Evolutionary conservation across 1,140 invertebrate species (phyloP).

Genomic region (Tetramorium parvispinum): DNA sequence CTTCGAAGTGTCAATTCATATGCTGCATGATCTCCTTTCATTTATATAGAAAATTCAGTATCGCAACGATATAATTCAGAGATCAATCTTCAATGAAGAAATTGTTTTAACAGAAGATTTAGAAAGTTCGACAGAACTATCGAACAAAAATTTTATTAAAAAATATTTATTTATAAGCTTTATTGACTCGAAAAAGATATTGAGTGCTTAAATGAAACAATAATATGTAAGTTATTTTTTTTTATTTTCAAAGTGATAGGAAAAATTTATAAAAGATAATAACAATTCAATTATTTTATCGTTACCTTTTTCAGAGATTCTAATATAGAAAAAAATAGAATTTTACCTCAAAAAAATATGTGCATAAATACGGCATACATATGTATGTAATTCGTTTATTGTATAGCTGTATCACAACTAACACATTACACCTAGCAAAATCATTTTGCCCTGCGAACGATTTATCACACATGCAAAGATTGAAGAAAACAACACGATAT

Average conservation of each 20-base stretch:
- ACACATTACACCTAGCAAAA: neutral
- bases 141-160: neutral
- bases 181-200: neutral
- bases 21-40: neutral
- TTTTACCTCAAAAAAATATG: neutral
- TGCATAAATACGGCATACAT: too few relatives aligned
- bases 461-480: slow-evolving; percentile 56
- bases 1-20: slow-evolving; percentile 31
- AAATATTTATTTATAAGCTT: neutral
- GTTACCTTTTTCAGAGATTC: neutral
- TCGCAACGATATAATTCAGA: neutral
- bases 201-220: neutral
- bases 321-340: neutral
- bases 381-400: slow-evolving; percentile 8
- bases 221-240: neutral
- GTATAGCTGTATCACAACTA: slow-evolving; percentile 16
- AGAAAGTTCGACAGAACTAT: neutral
- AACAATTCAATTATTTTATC: slow-evolving; percentile 12
- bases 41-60: slow-evolving; percentile 10
- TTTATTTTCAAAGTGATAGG: neutral
- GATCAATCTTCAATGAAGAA: neutral
- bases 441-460: slow-evolving; percentile 33
- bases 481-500: slow-evolving; percentile 51
- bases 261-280: neutral
- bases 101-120: neutral